Percentiles rank a stretch among this genome's conserved stretches.
phyloP scores from a whole-genome alignment of 2,888 invertebrate species.

The Odontothrips loti region DNA sequence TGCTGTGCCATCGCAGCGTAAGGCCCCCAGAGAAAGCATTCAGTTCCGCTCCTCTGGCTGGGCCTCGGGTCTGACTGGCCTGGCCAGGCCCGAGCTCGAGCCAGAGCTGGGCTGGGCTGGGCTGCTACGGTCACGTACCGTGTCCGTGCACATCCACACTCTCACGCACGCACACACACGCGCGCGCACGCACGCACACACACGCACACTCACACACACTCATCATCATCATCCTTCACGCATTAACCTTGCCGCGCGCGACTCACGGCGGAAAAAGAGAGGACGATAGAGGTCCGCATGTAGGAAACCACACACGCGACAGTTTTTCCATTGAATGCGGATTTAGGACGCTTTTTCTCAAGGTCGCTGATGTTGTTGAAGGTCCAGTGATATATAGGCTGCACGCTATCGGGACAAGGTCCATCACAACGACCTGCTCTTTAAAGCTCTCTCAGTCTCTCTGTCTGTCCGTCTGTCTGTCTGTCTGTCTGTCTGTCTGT shows the following conservation, averaged over 20 bases:
- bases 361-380: not conserved
- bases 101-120: not conserved
- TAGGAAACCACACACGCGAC: not conserved
- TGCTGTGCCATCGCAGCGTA: too few species aligned
- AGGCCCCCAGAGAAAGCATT: too few species aligned
- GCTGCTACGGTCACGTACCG: not conserved
- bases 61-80: too few species aligned
- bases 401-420: too few species aligned
- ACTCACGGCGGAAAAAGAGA: not conserved
- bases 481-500: not conserved
- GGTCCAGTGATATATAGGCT: not conserved
- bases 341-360: not conserved
- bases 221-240: not conserved
- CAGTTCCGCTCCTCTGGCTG: too few species aligned
- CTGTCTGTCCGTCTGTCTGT: not conserved
- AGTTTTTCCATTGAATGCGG: not conserved
- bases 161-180: not conserved
- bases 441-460: not conserved
- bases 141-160: not conserved
- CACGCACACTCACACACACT: not conserved
- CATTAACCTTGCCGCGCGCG: not conserved
- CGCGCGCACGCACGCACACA: not conserved
- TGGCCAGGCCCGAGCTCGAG: too few species aligned
- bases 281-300: too few species aligned
- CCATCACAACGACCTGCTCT: too few species aligned